Evolutionary conservation across 2,797 vertebrate genomes (phyloP).

Genomic region (Telmatherina bonti): DNA sequence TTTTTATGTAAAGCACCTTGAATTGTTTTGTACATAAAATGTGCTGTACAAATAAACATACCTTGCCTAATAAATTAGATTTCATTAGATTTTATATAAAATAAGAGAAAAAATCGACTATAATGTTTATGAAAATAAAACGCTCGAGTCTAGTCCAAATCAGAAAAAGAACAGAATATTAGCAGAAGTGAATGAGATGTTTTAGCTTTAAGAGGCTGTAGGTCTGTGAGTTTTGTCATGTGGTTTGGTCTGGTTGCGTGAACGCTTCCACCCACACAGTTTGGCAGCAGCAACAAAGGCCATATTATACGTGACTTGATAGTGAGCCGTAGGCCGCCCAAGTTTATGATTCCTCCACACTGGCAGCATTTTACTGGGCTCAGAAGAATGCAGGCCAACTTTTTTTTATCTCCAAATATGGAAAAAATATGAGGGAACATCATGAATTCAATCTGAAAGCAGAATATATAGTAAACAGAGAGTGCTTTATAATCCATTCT

Average conservation of each 20-base stretch:
- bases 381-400: constrained; percentile 61
- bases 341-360: constrained; percentile 56
- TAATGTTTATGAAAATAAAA: no score
- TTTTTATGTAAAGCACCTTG: no score
- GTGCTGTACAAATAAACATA: no score
- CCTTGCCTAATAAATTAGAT: no score
- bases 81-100: no score
- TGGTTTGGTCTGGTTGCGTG: constrained; percentile 35
- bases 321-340: constrained; percentile 40
- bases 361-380: constrained; percentile 65
- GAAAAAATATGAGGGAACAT: constrained; percentile 59
- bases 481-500: background rate
- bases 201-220: background rate
- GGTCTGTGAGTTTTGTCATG: constrained; percentile 19
- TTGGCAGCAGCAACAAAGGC: constrained; percentile 57
- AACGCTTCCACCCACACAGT: constrained; percentile 53
- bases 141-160: no score
- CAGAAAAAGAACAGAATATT: no score
- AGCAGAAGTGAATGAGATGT: background rate
- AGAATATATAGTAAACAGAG: background rate
- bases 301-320: constrained; percentile 46
- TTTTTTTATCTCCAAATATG: constrained; percentile 50
- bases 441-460: constrained; percentile 37
- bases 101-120: no score
- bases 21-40: no score